These are phyloP conservation scores for Cataglyphis altisquamis DNA, from an alignment of 2,888 invertebrate genomes.

Conservation along the genomic window DNA sequence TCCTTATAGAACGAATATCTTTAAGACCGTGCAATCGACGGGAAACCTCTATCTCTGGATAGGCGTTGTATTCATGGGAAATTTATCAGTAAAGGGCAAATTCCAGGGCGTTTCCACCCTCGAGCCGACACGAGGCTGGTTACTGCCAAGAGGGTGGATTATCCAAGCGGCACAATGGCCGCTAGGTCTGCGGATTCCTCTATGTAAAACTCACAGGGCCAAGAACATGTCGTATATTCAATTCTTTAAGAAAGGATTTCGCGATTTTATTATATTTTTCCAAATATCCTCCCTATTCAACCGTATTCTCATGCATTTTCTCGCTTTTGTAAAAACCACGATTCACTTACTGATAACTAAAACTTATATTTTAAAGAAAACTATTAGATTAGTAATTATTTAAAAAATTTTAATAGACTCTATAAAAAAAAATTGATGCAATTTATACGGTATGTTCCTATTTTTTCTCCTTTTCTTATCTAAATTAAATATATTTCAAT, in stretches of 20 bases:
- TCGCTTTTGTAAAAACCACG: neutral
- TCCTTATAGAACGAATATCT: conserved; percentile 43
- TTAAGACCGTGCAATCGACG: conserved; percentile 48
- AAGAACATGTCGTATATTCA: conserved; percentile 1
- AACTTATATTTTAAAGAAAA: neutral
- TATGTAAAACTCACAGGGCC: neutral
- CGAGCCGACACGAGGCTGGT: conserved; percentile 8
- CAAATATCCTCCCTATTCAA: neutral
- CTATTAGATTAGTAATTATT: neutral
- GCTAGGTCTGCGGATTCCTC: neutral
- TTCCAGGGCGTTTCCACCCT: conserved; percentile 31
- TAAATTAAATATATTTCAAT: neutral
- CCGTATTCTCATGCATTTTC: neutral
- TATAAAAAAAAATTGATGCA: neutral
- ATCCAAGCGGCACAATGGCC: conserved; percentile 16
- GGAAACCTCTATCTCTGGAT: conserved; percentile 48
- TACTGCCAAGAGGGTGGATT: conserved; percentile 17
- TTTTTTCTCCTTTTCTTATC: neutral
- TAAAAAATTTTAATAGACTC: neutral
- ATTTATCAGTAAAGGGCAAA: conserved; percentile 53
- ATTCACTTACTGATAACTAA: neutral
- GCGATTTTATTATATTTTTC: neutral
- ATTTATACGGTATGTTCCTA: neutral
- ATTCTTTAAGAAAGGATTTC: conserved; percentile 4
- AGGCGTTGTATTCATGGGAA: conserved; percentile 54